Percentiles rank a stretch among this genome's conserved stretches.
These are phyloP conservation scores for Drosophila kikkawai DNA, from an alignment of 1,140 invertebrate genomes.

Conservation along the genomic window DNA sequence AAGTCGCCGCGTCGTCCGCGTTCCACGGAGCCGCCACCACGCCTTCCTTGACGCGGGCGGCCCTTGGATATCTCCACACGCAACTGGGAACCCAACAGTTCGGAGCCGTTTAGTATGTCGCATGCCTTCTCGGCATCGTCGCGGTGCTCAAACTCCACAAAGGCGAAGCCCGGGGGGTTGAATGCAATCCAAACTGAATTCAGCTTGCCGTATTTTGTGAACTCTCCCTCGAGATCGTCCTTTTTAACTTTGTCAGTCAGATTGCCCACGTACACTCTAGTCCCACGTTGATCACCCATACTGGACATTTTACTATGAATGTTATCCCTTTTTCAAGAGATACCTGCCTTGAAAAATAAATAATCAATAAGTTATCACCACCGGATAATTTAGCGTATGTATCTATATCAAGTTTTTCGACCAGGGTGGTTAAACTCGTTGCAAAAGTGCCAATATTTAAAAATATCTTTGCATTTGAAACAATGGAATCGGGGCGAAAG, in stretches of 20 bases:
- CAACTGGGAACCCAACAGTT: slow-evolving; percentile 92
- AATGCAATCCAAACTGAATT: slow-evolving; percentile 98
- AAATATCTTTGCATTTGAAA: slow-evolving; percentile 23
- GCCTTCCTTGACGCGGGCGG: slow-evolving; percentile 86
- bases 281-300: slow-evolving; percentile 87
- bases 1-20: slow-evolving; percentile 86
- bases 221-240: slow-evolving; percentile 94
- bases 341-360: slow-evolving; percentile 60
- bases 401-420: slow-evolving; percentile 73
- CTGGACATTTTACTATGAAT: slow-evolving; percentile 31
- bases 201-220: slow-evolving; percentile 95
- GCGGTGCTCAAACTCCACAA: slow-evolving; percentile 98
- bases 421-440: slow-evolving; percentile 53
- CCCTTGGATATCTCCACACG: slow-evolving; percentile 93
- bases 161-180: slow-evolving; percentile 98
- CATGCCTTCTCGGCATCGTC: slow-evolving; percentile 98
- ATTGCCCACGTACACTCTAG: slow-evolving; percentile 94
- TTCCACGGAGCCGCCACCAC: slow-evolving; percentile 86
- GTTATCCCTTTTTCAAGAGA: slow-evolving; percentile 36
- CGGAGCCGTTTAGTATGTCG: slow-evolving; percentile 95
- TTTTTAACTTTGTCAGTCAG: slow-evolving; percentile 93
- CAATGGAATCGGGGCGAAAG: slow-evolving; percentile 6
- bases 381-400: slow-evolving; percentile 65
- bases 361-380: slow-evolving; percentile 77
- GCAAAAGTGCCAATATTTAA: slow-evolving; percentile 25